These are phyloP conservation scores for Chaitophorus viminalis DNA, from an alignment of 2,888 invertebrate species.

Conservation along the genomic window DNA sequence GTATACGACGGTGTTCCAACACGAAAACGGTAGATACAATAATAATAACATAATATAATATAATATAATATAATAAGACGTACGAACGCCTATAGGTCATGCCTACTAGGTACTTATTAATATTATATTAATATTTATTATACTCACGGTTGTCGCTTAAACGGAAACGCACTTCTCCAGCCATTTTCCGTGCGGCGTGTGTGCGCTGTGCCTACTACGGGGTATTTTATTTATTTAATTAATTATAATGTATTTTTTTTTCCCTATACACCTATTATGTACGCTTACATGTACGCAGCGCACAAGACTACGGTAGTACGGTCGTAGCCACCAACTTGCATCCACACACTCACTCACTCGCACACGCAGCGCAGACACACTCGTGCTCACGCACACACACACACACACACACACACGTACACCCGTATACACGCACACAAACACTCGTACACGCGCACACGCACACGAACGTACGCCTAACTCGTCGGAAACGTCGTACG, in stretches of 20 bases:
- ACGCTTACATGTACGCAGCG: not conserved
- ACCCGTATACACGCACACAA: too few relatives aligned
- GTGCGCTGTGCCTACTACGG: not conserved
- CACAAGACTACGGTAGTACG: constrained; percentile 3
- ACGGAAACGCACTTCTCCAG: constrained; percentile 54
- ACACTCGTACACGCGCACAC: not conserved
- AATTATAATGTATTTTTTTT: too few relatives aligned
- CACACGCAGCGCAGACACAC: not conserved
- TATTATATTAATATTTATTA: too few relatives aligned
- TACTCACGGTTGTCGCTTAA: constrained; percentile 55
- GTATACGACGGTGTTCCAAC: too few relatives aligned
- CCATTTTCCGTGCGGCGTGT: constrained; percentile 34
- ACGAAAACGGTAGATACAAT: too few relatives aligned
- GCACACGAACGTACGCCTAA: not conserved
- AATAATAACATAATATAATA: too few relatives aligned
- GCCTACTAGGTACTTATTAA: too few relatives aligned
- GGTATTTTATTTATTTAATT: too few relatives aligned
- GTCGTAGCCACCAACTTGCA: constrained; percentile 12
- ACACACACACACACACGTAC: not conserved
- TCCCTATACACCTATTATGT: too few relatives aligned
- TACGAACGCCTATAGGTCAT: too few relatives aligned
- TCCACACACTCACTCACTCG: not conserved
- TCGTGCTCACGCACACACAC: not conserved
- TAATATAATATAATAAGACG: too few relatives aligned
- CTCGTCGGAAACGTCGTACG: constrained; percentile 12